Percentiles rank a stretch among this genome's conserved stretches.
These are phyloP conservation scores for Agonopterix arenella DNA, from an alignment of 2,888 invertebrate species.

Conservation along the genomic window DNA sequence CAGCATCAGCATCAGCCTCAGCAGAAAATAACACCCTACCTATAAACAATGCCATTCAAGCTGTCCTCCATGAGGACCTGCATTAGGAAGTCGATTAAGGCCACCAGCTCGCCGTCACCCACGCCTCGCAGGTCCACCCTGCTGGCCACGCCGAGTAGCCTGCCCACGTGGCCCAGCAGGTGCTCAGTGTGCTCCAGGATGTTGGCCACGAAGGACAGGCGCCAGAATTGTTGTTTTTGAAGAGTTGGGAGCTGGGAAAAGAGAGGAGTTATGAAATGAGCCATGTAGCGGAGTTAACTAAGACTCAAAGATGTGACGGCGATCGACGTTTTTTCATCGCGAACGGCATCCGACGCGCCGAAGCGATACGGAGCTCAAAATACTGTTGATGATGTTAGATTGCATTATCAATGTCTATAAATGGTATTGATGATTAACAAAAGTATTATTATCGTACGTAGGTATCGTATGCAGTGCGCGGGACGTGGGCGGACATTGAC, in stretches of 20 bases:
- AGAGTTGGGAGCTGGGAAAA: conserved; percentile 44
- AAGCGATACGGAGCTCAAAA: too few species aligned
- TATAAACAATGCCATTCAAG: conserved; percentile 55
- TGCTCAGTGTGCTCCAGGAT: conserved; percentile 51
- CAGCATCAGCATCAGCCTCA: too few species aligned
- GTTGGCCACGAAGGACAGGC: conserved; percentile 61
- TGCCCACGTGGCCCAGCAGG: conserved; percentile 50
- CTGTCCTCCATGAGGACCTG: conserved; percentile 63
- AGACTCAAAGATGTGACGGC: too few species aligned
- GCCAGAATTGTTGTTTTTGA: conserved; percentile 63
- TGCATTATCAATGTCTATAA: too few species aligned
- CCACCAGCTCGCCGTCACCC: conserved; percentile 39
- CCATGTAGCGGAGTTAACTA: too few species aligned
- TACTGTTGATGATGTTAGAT: too few species aligned
- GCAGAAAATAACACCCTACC: conserved; percentile 39
- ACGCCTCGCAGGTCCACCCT: conserved; percentile 48
- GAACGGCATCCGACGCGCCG: too few species aligned
- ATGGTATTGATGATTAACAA: too few species aligned
- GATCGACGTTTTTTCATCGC: too few species aligned
- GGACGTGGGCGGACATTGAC: too few species aligned
- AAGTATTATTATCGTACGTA: too few species aligned
- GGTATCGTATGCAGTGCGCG: too few species aligned
- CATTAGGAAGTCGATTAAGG: conserved; percentile 58
- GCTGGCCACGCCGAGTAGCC: conserved; percentile 62
- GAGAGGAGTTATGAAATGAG: neutral